Conservation (phyloP, 2,888 invertebrate species). For the Shargacucullia verbasci region DNA sequence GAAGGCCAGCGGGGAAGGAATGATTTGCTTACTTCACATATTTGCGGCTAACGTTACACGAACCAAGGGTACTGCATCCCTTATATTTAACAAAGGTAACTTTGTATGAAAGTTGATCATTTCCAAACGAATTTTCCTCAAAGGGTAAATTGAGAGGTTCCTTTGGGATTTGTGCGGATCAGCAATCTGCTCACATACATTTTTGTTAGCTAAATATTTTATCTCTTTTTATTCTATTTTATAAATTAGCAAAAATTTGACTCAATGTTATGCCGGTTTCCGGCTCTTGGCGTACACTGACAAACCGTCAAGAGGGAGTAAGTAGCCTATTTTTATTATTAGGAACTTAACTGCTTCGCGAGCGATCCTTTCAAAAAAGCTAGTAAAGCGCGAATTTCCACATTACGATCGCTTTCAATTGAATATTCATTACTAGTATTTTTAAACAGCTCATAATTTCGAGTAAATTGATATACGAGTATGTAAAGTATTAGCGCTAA, state of each 20-base stretch:
- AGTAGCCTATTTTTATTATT: too few relatives aligned
- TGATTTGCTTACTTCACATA: conserved; percentile 51
- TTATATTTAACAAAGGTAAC: conserved; percentile 52
- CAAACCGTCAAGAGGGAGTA: too few relatives aligned
- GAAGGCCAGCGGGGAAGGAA: conserved; percentile 24
- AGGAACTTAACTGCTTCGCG: too few relatives aligned
- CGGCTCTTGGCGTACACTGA: too few relatives aligned
- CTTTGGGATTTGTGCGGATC: conserved; percentile 37
- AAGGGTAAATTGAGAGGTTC: conserved; percentile 55
- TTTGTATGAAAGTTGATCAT: conserved; percentile 52
- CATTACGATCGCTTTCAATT: not conserved
- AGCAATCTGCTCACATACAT: conserved; percentile 39
- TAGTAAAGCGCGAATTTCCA: too few relatives aligned
- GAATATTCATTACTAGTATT: too few relatives aligned
- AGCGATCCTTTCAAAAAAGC: too few relatives aligned
- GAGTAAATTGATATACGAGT: too few relatives aligned
- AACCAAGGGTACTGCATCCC: conserved; percentile 40
- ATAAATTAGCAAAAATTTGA: conserved; percentile 30
- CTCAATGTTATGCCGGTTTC: conserved; percentile 14
- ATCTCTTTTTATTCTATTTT: conserved; percentile 29
- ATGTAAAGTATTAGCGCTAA: too few relatives aligned
- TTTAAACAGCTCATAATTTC: too few relatives aligned
- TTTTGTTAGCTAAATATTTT: conserved; percentile 47
- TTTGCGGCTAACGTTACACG: conserved; percentile 42
- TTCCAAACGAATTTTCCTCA: conserved; percentile 49